A percentile compares a stretch with the other conserved stretches of the same genome.
Evolutionary conservation across 2,113 vertebrate species (phyloP).

Genomic region (Pardalotus punctatus): DNA sequence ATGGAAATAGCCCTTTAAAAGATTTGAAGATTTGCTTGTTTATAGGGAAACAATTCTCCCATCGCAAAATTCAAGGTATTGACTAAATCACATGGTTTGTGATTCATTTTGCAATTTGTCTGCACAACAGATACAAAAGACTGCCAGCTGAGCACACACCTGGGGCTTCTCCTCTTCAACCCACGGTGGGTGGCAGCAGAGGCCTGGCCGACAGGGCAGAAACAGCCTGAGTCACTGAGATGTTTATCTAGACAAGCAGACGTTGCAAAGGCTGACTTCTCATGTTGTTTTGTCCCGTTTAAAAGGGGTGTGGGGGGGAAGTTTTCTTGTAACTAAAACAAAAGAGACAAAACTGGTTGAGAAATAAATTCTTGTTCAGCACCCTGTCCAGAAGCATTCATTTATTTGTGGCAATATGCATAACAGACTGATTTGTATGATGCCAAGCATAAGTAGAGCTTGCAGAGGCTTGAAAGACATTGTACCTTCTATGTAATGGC

Average conservation of each 20-base stretch:
- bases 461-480: neutral
- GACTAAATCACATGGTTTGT: neutral
- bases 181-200: conserved; percentile 48
- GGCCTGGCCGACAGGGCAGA: neutral
- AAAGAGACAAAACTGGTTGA: neutral
- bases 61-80: neutral
- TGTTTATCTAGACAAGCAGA: neutral
- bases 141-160: neutral
- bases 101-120: neutral
- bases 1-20: neutral
- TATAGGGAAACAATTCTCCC: neutral
- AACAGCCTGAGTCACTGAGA: neutral
- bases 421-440: neutral
- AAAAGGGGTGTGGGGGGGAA: neutral
- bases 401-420: neutral
- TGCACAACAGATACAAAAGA: neutral
- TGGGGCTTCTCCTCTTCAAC: neutral
- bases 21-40: neutral
- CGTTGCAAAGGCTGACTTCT: conserved; percentile 9
- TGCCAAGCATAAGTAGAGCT: neutral
- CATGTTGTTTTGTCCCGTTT: neutral
- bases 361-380: neutral
- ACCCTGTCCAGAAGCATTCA: neutral
- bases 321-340: neutral
- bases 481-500: neutral